These are phyloP conservation scores for Notarius quadriscutis DNA, from an alignment of 2,113 vertebrate species.

Conservation along the genomic window DNA sequence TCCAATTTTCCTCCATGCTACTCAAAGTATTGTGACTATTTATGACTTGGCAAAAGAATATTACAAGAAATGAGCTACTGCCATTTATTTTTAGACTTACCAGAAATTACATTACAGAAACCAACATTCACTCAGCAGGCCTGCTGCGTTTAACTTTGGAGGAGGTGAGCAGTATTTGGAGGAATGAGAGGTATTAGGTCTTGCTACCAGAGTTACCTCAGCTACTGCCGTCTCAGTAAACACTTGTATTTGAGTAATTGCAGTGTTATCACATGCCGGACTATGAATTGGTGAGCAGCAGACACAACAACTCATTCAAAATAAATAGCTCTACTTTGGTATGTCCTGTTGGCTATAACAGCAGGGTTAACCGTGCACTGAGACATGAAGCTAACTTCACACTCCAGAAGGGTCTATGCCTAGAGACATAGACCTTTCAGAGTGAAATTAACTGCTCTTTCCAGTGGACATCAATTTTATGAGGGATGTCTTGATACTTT, in stretches of 20 bases:
- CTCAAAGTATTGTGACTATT: not conserved
- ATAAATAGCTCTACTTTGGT: constrained; percentile 36
- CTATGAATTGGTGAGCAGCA: constrained; percentile 33
- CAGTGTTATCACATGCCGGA: constrained; percentile 41
- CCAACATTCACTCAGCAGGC: not conserved
- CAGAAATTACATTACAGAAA: not conserved
- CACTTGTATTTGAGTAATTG: constrained; percentile 38
- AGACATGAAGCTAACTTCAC: constrained; percentile 19
- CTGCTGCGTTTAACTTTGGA: constrained; percentile 14
- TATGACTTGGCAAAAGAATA: not conserved
- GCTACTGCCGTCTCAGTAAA: constrained; percentile 40
- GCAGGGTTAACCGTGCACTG: constrained; percentile 16
- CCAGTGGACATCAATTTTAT: not conserved
- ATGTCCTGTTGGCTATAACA: constrained; percentile 7
- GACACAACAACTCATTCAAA: constrained; percentile 39
- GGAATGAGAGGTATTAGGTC: constrained; percentile 11
- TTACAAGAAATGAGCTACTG: not conserved
- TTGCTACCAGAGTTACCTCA: constrained; percentile 23
- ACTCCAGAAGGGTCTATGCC: not conserved
- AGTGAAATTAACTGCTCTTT: not conserved
- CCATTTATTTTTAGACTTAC: not conserved
- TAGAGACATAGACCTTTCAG: not conserved
- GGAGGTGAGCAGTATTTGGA: not conserved
- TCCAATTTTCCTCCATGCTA: not conserved
- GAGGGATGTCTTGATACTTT: not conserved